Conservation (phyloP, 2,888 invertebrate species). For the Lasioglossum figueresi region DNA sequence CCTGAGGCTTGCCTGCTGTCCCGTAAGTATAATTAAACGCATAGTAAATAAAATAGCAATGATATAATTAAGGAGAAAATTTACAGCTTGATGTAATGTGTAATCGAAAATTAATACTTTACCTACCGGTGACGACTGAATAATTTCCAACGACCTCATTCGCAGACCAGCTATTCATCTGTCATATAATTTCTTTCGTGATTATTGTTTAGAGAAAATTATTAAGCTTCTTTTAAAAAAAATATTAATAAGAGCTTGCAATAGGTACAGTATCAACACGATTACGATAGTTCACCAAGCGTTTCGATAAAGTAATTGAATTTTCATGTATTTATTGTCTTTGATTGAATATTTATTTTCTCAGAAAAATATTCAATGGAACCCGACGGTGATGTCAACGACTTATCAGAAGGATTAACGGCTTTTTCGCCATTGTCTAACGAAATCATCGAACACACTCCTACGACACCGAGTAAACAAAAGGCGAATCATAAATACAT, state of each 20-base stretch:
- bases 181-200: no score
- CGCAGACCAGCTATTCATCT: no score
- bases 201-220: no score
- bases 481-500: neutral
- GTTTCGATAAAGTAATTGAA: neutral
- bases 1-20: neutral
- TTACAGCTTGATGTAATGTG: no score
- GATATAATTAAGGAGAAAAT: neutral
- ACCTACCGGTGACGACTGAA: neutral
- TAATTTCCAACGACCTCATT: neutral
- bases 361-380: conserved; percentile 1
- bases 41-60: neutral
- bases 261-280: neutral
- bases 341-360: neutral
- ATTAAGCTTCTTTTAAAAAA: neutral
- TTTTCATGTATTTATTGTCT: neutral
- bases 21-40: conserved; percentile 32
- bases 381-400: neutral
- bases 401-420: neutral
- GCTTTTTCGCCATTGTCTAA: neutral
- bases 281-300: no score
- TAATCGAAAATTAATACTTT: neutral
- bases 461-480: neutral
- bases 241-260: neutral
- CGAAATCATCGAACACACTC: neutral